phyloP scores from a whole-genome alignment of 1,140 invertebrate genomes.

The Diabrotica virgifera region DNA sequence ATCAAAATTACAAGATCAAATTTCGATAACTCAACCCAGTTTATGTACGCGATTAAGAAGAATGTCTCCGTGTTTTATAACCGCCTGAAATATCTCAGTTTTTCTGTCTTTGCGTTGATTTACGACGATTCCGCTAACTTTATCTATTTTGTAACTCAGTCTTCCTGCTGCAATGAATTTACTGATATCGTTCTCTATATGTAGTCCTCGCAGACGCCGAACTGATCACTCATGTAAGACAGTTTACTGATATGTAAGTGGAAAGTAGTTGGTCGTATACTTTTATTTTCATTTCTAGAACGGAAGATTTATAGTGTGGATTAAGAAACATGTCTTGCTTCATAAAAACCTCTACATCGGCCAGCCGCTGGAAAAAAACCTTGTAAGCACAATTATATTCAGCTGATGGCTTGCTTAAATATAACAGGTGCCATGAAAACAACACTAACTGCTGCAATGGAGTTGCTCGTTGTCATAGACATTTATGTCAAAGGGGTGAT shows the following conservation, averaged over 20 bases:
- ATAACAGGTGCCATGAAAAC: too few relatives aligned
- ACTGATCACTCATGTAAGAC: conserved; percentile 92
- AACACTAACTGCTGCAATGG: too few relatives aligned
- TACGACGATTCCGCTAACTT: conserved; percentile 91
- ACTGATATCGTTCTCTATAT: conserved; percentile 83
- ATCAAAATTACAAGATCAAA: conserved; percentile 42
- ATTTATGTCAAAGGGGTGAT: too few relatives aligned
- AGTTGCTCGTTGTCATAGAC: too few relatives aligned
- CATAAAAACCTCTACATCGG: conserved; percentile 74
- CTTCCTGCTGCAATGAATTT: conserved; percentile 92
- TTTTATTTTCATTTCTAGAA: conserved; percentile 92
- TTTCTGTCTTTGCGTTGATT: conserved; percentile 87
- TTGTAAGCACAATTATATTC: conserved; percentile 94
- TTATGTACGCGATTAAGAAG: conserved; percentile 96
- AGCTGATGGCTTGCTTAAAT: too few relatives aligned
- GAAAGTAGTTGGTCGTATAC: conserved; percentile 94
- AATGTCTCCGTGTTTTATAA: conserved; percentile 95
- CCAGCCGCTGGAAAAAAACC: conserved; percentile 86
- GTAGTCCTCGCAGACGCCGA: conserved; percentile 91
- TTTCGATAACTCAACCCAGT: conserved; percentile 95
- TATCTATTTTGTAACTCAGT: conserved; percentile 95
- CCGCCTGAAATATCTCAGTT: conserved; percentile 86
- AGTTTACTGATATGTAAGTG: conserved; percentile 91
- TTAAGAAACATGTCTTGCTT: conserved; percentile 85
- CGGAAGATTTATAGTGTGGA: conserved; percentile 92